These are phyloP conservation scores for Cyprinus carpio DNA, from an alignment of 2,113 vertebrate species.

Conservation along the genomic window DNA sequence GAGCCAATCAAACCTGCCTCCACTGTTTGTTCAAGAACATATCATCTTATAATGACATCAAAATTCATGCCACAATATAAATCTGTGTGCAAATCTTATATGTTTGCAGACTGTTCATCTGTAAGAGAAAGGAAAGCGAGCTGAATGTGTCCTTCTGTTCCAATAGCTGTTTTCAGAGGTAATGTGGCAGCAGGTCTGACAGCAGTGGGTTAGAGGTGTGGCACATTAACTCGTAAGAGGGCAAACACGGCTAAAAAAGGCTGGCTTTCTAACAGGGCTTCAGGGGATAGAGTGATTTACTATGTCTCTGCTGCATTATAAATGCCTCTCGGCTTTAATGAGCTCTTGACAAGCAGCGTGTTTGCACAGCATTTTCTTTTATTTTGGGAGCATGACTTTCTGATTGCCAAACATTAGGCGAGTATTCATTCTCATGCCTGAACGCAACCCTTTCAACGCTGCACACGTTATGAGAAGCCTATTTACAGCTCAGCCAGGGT, in stretches of 20 bases:
- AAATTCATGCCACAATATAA: background rate
- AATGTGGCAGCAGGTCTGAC: conserved; percentile 47
- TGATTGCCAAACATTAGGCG: conserved; percentile 72
- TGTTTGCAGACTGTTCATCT: background rate
- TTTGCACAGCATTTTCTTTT: conserved; percentile 70
- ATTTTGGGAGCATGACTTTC: conserved; percentile 63
- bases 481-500: conserved; percentile 22
- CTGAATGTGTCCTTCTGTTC: conserved; percentile 47
- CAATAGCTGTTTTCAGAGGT: conserved; percentile 33
- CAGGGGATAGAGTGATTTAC: conserved; percentile 71
- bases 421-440: conserved; percentile 60
- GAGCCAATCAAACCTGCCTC: conserved; percentile 59
- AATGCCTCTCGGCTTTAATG: conserved; percentile 69
- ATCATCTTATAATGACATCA: background rate
- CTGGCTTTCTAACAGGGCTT: conserved; percentile 61
- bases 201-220: conserved; percentile 49
- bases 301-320: conserved; percentile 70
- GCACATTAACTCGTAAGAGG: conserved; percentile 41
- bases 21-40: conserved; percentile 23
- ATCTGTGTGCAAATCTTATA: background rate
- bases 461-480: background rate
- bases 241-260: conserved; percentile 51
- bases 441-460: conserved; percentile 41
- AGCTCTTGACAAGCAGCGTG: conserved; percentile 72
- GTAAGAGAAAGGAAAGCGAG: conserved; percentile 13